A percentile compares a stretch with the other conserved stretches of the same genome.
Evolutionary conservation across 2,113 vertebrate genomes (phyloP).

Genomic region (Myotis brandtii): DNA sequence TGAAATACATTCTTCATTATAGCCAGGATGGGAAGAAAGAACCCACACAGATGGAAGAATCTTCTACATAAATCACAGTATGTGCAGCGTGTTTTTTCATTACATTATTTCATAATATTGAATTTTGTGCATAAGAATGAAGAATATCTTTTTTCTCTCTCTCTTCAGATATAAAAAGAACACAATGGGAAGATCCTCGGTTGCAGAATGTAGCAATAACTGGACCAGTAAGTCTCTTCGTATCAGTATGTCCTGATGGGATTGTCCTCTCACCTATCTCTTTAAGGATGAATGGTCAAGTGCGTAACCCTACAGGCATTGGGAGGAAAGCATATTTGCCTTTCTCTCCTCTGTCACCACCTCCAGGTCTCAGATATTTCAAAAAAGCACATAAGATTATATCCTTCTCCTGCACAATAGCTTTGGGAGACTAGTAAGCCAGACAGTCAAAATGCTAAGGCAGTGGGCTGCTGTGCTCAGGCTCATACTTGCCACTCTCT

Average conservation of each 20-base stretch:
- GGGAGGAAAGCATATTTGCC: background rate
- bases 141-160: constrained; percentile 40
- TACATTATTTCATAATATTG: background rate
- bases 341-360: background rate
- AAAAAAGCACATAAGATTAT: background rate
- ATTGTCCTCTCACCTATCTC: background rate
- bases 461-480: background rate
- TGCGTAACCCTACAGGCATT: background rate
- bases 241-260: background rate
- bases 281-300: background rate
- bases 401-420: background rate
- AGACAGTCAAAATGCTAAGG: background rate
- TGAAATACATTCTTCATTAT: constrained; percentile 60
- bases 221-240: constrained; percentile 93
- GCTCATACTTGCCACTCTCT: background rate
- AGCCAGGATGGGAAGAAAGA: constrained; percentile 99
- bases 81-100: constrained; percentile 65
- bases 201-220: constrained; percentile 94
- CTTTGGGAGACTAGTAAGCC: background rate
- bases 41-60: constrained; percentile 95
- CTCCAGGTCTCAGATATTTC: background rate
- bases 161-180: constrained; percentile 93
- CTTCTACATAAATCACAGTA: constrained; percentile 99
- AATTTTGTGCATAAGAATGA: constrained; percentile 37
- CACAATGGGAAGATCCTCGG: constrained; percentile 98